Evolutionary conservation across 2,113 vertebrate species (phyloP), one percentile per base, ranked within the genome.

Genomic region (Procavia capensis): DNA sequence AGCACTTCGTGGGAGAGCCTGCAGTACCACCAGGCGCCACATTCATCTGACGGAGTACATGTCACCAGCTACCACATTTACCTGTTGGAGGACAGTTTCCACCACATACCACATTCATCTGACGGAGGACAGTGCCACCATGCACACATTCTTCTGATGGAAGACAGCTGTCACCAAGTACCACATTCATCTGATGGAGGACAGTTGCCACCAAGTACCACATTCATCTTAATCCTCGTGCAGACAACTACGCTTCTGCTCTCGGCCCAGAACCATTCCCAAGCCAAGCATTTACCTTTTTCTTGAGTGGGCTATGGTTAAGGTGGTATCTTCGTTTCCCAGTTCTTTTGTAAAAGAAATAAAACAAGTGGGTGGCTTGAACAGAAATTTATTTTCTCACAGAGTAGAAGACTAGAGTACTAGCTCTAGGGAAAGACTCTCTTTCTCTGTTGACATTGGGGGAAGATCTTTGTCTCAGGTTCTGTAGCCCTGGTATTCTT

Each of bases 181-280:
- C 50, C 50, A 17, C 10, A 54, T 16, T 54, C 50, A 54, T 54
- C 50, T 54, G 50, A 81, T 5, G 2, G 5, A 29, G 45, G 36
- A 47, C 22, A 59, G 39, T 9, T 47, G 22, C 41, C 22, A 1
- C 54, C 61, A 72, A 3, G 20, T 19, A 13, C 22, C 47, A 66
- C 0, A 0, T 22, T 74, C 59, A 47, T 22, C 14, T 8, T 4
- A 39, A 43, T 47, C 11, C 45, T n/a, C 57, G 47, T 0, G 16
- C 41, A 45, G 13, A 36, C 11, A 31, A 41, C 74, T 57, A 31
- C 36, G 31, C n/a, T 20, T 91, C 20, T 36, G 5, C 36, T 34
- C 70, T 78, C 70, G 20, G 13, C 47, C 50, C 6, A 22, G 54
- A 57, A 6, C 43, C 36, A 25, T n/a, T 20, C 47, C 20, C 43